Conservation (phyloP, 2,113 vertebrate genomes). For the Pseudolaguvia tuberculata region DNA sequence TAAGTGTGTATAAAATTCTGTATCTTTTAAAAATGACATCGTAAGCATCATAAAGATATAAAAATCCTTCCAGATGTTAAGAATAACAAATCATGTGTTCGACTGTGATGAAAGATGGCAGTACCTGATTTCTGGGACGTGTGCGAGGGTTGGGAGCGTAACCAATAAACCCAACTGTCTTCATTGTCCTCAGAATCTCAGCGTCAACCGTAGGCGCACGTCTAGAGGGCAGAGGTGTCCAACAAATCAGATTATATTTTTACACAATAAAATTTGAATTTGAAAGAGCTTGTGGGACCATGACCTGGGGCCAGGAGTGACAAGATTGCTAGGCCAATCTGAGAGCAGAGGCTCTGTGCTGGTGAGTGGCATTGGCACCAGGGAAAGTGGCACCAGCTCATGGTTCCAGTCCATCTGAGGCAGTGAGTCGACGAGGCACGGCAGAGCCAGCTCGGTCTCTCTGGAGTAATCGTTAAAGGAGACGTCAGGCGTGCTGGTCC, state of each 20-base stretch:
- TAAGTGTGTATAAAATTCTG: not conserved
- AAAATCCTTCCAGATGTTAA: not conserved
- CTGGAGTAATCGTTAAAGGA: constrained; percentile 92
- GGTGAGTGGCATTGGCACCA: constrained; percentile 88
- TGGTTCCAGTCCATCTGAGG: constrained; percentile 95
- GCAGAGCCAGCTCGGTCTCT: constrained; percentile 88
- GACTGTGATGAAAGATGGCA: not conserved
- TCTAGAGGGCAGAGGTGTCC: constrained; percentile 57
- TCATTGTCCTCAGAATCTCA: constrained; percentile 94
- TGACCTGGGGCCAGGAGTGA: constrained; percentile 82
- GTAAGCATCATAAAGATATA: not conserved
- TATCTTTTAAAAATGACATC: too few species aligned
- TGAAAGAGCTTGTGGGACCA: not conserved
- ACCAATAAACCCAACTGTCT: constrained; percentile 96
- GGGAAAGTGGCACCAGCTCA: constrained; percentile 87
- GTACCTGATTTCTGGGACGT: constrained; percentile 88
- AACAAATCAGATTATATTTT: not conserved
- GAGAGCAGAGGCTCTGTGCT: constrained; percentile 80
- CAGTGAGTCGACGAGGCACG: constrained; percentile 87
- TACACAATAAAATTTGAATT: not conserved
- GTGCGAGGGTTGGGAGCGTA: constrained; percentile 93
- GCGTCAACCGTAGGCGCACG: constrained; percentile 87
- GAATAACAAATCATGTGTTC: not conserved
- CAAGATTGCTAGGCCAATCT: constrained; percentile 81
- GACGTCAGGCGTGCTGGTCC: constrained; percentile 86